A percentile compares a stretch with the other conserved stretches of the same genome.
phyloP scores from a whole-genome alignment of 2,888 invertebrate species.

The Athrips mouffetella region DNA sequence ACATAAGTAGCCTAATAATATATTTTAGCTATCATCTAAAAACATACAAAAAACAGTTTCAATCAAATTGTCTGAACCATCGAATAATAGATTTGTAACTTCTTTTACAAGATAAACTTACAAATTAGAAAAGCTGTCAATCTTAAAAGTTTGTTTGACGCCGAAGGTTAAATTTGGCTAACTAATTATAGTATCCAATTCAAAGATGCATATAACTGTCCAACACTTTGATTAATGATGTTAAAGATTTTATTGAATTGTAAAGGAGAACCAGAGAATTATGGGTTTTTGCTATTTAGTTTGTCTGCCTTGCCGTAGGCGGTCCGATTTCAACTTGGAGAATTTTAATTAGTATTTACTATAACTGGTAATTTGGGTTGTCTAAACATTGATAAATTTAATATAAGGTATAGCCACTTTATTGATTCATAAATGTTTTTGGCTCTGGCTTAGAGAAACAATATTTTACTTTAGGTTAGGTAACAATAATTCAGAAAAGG shows the following conservation, averaged over 20 bases:
- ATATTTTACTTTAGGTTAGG: neutral
- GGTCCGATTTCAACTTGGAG: neutral
- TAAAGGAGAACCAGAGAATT: neutral
- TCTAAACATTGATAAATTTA: neutral
- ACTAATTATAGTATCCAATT: neutral
- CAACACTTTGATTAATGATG: neutral
- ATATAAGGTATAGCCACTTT: neutral
- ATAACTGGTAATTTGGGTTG: neutral
- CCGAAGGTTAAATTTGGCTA: neutral
- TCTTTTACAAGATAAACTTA: neutral
- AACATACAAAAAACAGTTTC: neutral
- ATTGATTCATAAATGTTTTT: neutral
- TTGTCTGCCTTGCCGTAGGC: neutral
- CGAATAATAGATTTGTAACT: neutral
- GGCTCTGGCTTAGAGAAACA: too few relatives aligned
- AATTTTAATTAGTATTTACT: neutral
- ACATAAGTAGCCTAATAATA: too few relatives aligned
- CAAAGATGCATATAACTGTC: neutral
- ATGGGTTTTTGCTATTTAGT: neutral
- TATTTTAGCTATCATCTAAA: neutral
- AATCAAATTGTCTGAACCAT: neutral
- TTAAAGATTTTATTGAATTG: neutral
- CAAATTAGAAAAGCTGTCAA: slow-evolving; percentile 1
- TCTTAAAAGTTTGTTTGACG: neutral
- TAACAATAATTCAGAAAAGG: neutral